Evolutionary conservation across 2,888 invertebrate genomes (phyloP).

Genomic region (Eilema depressum): DNA sequence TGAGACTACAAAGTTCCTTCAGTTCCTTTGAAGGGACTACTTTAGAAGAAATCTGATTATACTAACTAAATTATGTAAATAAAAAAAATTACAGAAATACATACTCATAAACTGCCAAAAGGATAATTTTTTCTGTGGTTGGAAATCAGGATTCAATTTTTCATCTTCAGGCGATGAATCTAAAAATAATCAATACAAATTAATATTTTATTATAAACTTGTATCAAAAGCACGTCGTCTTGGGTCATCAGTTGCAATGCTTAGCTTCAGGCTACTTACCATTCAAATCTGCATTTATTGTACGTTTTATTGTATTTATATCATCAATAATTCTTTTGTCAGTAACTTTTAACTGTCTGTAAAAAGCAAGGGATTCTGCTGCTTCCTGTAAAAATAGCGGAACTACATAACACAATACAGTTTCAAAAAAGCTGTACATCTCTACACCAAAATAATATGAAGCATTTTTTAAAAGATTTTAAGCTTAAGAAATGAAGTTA

Average conservation of each 20-base stretch:
- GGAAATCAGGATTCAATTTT: conserved; percentile 7
- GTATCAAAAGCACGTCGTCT: no score
- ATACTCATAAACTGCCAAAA: conserved; percentile 18
- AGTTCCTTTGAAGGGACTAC: no score
- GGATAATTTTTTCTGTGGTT: background rate
- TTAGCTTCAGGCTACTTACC: background rate
- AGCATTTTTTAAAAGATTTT: no score
- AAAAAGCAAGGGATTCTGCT: conserved; percentile 63
- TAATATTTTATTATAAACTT: background rate
- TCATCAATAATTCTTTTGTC: conserved; percentile 64
- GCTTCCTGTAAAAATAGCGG: conserved; percentile 60
- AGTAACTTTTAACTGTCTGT: conserved; percentile 51
- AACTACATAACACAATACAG: no score
- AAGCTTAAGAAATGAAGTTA: no score
- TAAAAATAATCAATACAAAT: background rate
- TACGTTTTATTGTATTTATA: conserved; percentile 56
- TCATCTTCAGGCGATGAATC: conserved; percentile 13
- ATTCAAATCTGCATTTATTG: conserved; percentile 58
- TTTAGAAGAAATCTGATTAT: no score
- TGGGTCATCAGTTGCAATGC: no score
- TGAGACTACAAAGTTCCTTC: no score
- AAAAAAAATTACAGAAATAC: background rate
- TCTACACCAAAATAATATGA: no score
- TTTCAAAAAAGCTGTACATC: no score
- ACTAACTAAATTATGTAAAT: no score